Conservation (phyloP, 2,888 invertebrate genomes). For the Encarsia formosa region DNA sequence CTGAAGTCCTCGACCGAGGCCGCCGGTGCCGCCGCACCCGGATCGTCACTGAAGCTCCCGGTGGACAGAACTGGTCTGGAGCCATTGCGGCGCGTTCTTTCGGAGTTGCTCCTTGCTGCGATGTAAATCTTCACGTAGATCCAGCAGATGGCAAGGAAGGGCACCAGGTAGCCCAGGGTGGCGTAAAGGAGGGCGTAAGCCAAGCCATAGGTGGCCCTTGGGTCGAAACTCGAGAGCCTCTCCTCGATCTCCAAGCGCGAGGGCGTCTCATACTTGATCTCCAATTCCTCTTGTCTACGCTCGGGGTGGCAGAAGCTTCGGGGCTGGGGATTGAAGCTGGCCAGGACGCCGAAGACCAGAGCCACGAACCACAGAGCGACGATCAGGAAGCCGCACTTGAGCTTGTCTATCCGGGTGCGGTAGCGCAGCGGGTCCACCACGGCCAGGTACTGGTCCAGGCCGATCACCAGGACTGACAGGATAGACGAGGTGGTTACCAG, state of each 20-base stretch:
- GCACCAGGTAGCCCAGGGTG: conserved; percentile 53
- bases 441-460: conserved; percentile 64
- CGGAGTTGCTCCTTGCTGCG: conserved; percentile 71
- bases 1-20: conserved; percentile 39
- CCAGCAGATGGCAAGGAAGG: conserved; percentile 64
- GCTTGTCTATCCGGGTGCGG: conserved; percentile 57
- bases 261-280: not conserved
- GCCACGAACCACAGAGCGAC: conserved; percentile 54
- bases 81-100: conserved; percentile 54
- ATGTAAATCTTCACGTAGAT: conserved; percentile 73
- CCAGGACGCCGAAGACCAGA: conserved; percentile 49
- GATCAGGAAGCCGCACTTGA: conserved; percentile 53
- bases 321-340: conserved; percentile 52
- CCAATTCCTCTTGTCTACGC: not conserved
- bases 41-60: conserved; percentile 41
- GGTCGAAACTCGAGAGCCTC: no score
- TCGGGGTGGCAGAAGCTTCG: conserved; percentile 52
- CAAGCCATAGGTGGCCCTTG: conserved; percentile 45
- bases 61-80: conserved; percentile 45
- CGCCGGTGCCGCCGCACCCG: conserved; percentile 2
- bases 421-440: conserved; percentile 64
- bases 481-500: conserved; percentile 59
- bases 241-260: conserved; percentile 12
- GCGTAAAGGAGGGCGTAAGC: conserved; percentile 53
- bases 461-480: conserved; percentile 61